phyloP scores from a whole-genome alignment of 2,113 vertebrate species.

The Mustela nigripes region DNA sequence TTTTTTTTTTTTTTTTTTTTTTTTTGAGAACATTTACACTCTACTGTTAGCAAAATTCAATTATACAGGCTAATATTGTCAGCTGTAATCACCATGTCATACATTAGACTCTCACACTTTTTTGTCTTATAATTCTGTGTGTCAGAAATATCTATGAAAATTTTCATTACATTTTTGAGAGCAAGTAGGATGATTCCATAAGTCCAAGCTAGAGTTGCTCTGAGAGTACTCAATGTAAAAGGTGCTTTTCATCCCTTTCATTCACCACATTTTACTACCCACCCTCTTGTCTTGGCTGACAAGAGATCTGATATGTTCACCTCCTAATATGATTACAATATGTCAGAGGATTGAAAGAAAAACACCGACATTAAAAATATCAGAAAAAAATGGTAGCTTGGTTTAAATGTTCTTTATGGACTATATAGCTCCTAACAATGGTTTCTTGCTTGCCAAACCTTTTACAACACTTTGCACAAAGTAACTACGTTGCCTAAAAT shows the following conservation, averaged over 20 bases:
- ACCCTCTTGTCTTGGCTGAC: not conserved
- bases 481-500: not conserved
- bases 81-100: not conserved
- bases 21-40: not conserved
- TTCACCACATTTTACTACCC: not conserved
- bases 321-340: not conserved
- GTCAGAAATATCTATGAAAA: not conserved
- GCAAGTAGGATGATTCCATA: not conserved
- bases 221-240: not conserved
- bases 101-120: not conserved
- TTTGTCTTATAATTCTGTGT: not conserved
- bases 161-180: not conserved
- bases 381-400: not conserved
- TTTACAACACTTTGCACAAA: not conserved
- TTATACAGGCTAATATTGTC: not conserved
- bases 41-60: not conserved
- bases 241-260: not conserved
- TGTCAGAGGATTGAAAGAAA: not conserved
- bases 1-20: not conserved
- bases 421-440: not conserved
- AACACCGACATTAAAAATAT: not conserved
- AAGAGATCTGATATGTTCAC: not conserved
- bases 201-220: not conserved
- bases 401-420: not conserved
- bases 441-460: not conserved